These are phyloP conservation scores for Phthorimaea operculella DNA, from an alignment of 1,140 invertebrate genomes.

Conservation along the genomic window DNA sequence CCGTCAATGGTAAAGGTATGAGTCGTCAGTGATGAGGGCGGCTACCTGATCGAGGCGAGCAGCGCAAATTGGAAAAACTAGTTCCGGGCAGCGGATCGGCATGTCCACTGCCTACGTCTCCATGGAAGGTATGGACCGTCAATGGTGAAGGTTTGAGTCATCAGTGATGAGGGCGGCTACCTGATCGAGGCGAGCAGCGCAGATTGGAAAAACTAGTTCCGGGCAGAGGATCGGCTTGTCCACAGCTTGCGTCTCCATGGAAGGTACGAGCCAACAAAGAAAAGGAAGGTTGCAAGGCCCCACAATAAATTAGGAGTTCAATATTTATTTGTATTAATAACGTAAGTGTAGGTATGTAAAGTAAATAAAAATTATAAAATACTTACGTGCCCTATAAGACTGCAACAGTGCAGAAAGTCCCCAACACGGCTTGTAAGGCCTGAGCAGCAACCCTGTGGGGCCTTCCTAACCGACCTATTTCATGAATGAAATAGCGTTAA, in stretches of 20 bases:
- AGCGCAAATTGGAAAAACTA: slow-evolving; percentile 81
- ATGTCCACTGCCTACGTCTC: slow-evolving; percentile 77
- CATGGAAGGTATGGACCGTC: slow-evolving; percentile 70
- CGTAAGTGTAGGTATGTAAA: too few relatives aligned
- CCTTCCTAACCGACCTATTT: too few relatives aligned
- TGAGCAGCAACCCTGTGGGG: too few relatives aligned
- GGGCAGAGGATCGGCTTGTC: slow-evolving; percentile 79
- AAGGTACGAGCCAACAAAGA: slow-evolving; percentile 54
- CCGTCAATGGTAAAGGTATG: slow-evolving; percentile 74
- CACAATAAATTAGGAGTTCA: too few relatives aligned
- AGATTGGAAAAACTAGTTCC: slow-evolving; percentile 79
- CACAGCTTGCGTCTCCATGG: slow-evolving; percentile 77
- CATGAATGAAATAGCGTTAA: too few relatives aligned
- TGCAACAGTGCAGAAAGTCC: too few relatives aligned
- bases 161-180: slow-evolving; percentile 83
- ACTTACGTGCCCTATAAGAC: too few relatives aligned
- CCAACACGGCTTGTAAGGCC: too few relatives aligned
- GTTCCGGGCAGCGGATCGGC: slow-evolving; percentile 75
- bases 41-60: slow-evolving; percentile 80
- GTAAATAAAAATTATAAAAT: too few relatives aligned
- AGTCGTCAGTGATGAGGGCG: slow-evolving; percentile 82
- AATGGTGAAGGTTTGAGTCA: slow-evolving; percentile 81
- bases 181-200: slow-evolving; percentile 77
- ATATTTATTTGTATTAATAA: too few relatives aligned
- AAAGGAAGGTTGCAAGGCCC: too few relatives aligned